Evolutionary conservation across 2,888 invertebrate genomes (phyloP), one percentile per base, ranked within the genome.

Genomic region (Marasmarcha lunaedactyla): DNA sequence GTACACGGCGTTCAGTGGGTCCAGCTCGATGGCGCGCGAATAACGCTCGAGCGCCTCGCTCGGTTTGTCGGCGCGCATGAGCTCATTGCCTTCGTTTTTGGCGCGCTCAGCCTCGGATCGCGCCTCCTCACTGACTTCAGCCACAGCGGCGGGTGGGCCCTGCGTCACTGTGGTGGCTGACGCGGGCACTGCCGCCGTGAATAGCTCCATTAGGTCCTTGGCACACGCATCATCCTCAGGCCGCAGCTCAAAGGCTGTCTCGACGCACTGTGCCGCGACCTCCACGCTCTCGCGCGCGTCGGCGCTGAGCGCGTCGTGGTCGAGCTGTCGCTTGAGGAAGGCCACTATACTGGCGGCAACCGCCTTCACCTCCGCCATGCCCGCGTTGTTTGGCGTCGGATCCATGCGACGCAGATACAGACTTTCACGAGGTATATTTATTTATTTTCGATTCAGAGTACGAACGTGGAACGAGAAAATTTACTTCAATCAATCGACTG

Each of bases 251-350:
- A 94, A 98, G 5, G 95, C 94, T 36, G 93, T 92, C 73, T 97
- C 95, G 51, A 97, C 85, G 71, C 98, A 98, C 76, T 98, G 97
- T 49, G 94, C 89, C 30, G 96, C 95, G 42, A 98, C 98, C 84
- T 96, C 96, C 38, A 97, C 83, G 63, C 93, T 93, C 70, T 95
- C 95, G 42, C 87, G 73, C 9, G 74, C 70, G 48, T 83, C 83
- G 30, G 55, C 57, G 46, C 59, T 59, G 57, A 86, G 57, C 54
- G 77, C 38, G 51, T 81, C 58, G 34, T 84, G 71, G 38, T 86
- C 85, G 39, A 87, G 66, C 50, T 87, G 85, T 45, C 81, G 74
- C 46, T 84, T 86, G 46, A 88, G 55, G 53, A 87, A 87, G 50
- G 81, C 78, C 11, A 87, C 81, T 48, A 88, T 86, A 40, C 87